phyloP scores from a whole-genome alignment of 2,113 vertebrate species.

The Halcyon malimbica region DNA sequence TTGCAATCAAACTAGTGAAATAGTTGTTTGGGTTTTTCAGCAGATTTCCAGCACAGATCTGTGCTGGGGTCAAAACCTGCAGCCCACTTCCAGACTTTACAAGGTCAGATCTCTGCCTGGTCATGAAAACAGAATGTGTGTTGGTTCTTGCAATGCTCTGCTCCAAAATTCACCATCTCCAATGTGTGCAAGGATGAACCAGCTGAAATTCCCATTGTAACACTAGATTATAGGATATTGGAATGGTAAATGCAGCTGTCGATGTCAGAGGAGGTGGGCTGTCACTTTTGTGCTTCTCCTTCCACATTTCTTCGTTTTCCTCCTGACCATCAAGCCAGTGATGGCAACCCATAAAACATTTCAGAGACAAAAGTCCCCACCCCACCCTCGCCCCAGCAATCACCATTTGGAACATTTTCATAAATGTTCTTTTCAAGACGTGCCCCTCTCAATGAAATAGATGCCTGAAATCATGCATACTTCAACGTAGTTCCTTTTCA shows the following conservation, averaged over 20 bases:
- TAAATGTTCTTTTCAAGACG: constrained; percentile 49
- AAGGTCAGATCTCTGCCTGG: neutral
- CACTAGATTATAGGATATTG: neutral
- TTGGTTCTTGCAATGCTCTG: neutral
- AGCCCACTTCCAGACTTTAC: neutral
- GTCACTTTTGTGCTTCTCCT: neutral
- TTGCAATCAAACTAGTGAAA: neutral
- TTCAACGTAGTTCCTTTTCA: constrained; percentile 41
- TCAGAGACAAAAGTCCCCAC: neutral
- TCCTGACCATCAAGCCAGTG: neutral
- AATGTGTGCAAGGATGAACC: neutral
- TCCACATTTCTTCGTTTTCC: constrained; percentile 8
- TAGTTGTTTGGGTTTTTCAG: neutral
- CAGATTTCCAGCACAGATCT: neutral
- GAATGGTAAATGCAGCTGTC: neutral
- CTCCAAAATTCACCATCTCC: neutral
- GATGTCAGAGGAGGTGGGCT: neutral
- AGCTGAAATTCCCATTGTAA: neutral
- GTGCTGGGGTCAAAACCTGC: neutral
- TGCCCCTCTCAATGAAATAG: constrained; percentile 32
- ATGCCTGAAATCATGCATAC: constrained; percentile 30
- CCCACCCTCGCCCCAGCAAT: neutral
- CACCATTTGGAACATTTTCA: constrained; percentile 48
- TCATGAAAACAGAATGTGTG: neutral
- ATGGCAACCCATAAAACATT: neutral